phyloP scores from a whole-genome alignment of 1,140 invertebrate species.

The Aphaenogaster floridana region DNA sequence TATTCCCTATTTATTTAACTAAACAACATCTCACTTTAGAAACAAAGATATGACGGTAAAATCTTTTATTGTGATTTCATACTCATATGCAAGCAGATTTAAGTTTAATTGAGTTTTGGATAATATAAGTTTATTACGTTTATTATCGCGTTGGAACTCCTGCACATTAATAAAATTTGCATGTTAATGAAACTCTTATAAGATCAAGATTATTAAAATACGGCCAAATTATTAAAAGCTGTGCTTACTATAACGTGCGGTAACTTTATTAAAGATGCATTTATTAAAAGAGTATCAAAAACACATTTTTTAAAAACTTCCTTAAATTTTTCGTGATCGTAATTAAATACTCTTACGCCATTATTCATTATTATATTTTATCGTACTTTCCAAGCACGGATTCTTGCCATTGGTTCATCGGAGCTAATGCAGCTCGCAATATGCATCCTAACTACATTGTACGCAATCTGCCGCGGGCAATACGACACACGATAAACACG shows the following conservation, averaged over 20 bases:
- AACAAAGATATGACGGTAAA: not conserved
- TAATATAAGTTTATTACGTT: slow-evolving; percentile 35
- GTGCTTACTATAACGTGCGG: not conserved
- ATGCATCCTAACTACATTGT: slow-evolving; percentile 52
- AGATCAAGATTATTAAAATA: slow-evolving; percentile 44
- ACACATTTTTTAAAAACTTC: not conserved
- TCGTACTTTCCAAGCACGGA: not conserved
- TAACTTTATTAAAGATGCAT: slow-evolving; percentile 26
- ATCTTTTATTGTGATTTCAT: not conserved
- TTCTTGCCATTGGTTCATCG: not conserved
- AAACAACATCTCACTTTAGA: not conserved
- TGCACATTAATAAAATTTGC: slow-evolving; percentile 32
- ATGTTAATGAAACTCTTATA: slow-evolving; percentile 12
- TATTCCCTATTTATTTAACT: slow-evolving; percentile 5
- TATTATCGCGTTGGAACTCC: slow-evolving; percentile 6
- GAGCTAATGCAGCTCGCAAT: not conserved
- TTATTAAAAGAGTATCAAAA: not conserved
- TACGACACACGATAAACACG: slow-evolving; percentile 56
- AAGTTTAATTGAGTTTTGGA: slow-evolving; percentile 40
- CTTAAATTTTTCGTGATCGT: not conserved
- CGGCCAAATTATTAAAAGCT: slow-evolving; percentile 19
- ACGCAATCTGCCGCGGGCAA: slow-evolving; percentile 54
- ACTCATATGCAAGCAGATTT: slow-evolving; percentile 11
- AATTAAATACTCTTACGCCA: not conserved
- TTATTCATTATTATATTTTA: slow-evolving; percentile 7